These are phyloP conservation scores for Rhinatrema bivittatum DNA, from an alignment of 2,797 vertebrate genomes.

Conservation along the genomic window DNA sequence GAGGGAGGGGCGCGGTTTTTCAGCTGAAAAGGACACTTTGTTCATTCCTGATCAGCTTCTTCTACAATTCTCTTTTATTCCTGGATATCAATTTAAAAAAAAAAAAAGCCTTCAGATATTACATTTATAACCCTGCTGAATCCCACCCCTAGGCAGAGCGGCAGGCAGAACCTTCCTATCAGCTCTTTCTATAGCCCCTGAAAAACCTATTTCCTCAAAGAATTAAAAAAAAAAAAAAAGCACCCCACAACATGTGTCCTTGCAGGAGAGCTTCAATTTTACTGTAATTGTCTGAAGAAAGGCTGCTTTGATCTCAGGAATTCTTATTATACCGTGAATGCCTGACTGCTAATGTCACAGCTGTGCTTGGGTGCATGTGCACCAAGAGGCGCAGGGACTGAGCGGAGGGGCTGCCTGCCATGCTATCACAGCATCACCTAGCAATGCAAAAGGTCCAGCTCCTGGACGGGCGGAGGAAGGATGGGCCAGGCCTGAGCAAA, in stretches of 20 bases:
- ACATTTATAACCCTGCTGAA: conserved; percentile 52
- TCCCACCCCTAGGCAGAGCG: conserved; percentile 60
- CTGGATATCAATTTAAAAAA: conserved; percentile 60
- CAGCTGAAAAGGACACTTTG: conserved; percentile 73
- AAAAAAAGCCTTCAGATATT: conserved; percentile 62
- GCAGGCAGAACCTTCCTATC: conserved; percentile 62
- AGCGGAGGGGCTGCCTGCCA: conserved; percentile 1
- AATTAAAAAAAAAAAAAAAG: conserved; percentile 34
- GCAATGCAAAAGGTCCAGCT: too few relatives aligned
- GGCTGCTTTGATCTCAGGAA: conserved; percentile 63
- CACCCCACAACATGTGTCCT: conserved; percentile 53
- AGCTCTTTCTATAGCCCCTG: conserved; percentile 56
- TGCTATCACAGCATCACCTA: too few relatives aligned
- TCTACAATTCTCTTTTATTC: conserved; percentile 68
- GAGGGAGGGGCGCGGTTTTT: conserved; percentile 51
- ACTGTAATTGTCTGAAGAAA: conserved; percentile 63
- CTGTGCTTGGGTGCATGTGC: conserved; percentile 26
- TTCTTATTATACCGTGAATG: conserved; percentile 48
- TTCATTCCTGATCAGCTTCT: conserved; percentile 73
- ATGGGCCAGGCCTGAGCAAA: too few relatives aligned
- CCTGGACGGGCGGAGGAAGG: too few relatives aligned
- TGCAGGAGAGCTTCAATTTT: conserved; percentile 63
- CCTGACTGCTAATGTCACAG: conserved; percentile 47
- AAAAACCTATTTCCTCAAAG: conserved; percentile 68
- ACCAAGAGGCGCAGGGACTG: conserved; percentile 13